These are phyloP conservation scores for Erebia palarica DNA, from an alignment of 2,888 invertebrate species.

Conservation along the genomic window DNA sequence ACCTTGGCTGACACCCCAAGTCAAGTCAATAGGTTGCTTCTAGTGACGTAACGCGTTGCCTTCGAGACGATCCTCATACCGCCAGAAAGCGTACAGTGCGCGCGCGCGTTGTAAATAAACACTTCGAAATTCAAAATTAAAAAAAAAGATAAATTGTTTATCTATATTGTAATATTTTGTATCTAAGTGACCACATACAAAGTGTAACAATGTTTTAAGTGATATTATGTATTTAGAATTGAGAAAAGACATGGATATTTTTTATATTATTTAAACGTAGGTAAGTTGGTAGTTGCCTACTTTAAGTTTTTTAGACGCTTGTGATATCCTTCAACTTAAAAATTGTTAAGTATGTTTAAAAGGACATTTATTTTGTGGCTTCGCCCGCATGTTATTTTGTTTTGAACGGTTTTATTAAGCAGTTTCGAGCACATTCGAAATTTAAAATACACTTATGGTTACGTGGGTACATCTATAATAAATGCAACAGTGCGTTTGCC, in stretches of 20 bases:
- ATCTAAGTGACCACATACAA: neutral
- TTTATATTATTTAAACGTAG: conserved; percentile 22
- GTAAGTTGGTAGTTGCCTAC: conserved; percentile 14
- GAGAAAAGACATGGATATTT: conserved; percentile 16
- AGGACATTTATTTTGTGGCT: neutral
- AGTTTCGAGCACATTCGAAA: neutral
- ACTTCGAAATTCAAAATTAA: conserved; percentile 18
- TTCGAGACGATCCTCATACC: conserved; percentile 59
- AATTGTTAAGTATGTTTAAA: neutral
- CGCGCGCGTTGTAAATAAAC: conserved; percentile 48
- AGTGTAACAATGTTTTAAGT: conserved; percentile 1
- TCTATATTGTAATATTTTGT: neutral
- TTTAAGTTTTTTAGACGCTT: conserved; percentile 3
- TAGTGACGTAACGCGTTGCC: conserved; percentile 64
- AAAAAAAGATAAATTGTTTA: neutral
- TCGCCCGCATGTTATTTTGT: conserved; percentile 7
- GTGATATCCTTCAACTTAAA: neutral
- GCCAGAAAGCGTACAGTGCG: conserved; percentile 61
- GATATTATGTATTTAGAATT: neutral
- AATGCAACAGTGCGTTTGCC: neutral
- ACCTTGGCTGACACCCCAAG: conserved; percentile 56
- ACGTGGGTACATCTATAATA: neutral
- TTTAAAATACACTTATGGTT: neutral
- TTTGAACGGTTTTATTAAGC: neutral
- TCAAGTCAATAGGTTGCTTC: conserved; percentile 58